Conservation (phyloP, 1,140 invertebrate genomes). For the Drosophila auraria region DNA sequence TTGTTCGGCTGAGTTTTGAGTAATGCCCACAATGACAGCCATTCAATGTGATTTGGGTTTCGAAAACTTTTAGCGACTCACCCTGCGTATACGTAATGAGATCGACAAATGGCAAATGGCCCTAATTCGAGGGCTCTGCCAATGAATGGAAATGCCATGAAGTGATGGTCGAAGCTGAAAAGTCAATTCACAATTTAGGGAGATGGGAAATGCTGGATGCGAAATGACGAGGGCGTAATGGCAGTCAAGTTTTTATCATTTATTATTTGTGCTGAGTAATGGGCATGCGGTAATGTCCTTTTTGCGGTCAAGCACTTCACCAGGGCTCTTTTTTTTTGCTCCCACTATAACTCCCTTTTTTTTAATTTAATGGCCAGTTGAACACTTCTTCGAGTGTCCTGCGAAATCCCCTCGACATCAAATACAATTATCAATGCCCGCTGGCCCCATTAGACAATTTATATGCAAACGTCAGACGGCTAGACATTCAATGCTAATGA, state of each 20-base stretch:
- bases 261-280: slow-evolving; percentile 42
- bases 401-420: slow-evolving; percentile 28
- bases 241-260: slow-evolving; percentile 32
- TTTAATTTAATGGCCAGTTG: slow-evolving; percentile 33
- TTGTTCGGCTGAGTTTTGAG: slow-evolving; percentile 41
- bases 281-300: slow-evolving; percentile 42
- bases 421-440: slow-evolving; percentile 51
- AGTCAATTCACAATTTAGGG: slow-evolving; percentile 23
- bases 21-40: slow-evolving; percentile 48
- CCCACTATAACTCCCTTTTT: slow-evolving; percentile 1
- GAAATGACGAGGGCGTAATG: slow-evolving; percentile 21
- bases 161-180: slow-evolving; percentile 32
- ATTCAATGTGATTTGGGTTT: slow-evolving; percentile 45
- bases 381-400: background rate
- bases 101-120: slow-evolving; percentile 35
- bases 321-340: background rate
- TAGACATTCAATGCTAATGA: slow-evolving; percentile 70
- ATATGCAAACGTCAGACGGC: slow-evolving; percentile 65
- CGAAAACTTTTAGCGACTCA: slow-evolving; percentile 34
- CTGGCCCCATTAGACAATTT: slow-evolving; percentile 56
- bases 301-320: slow-evolving; percentile 40
- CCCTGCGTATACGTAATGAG: slow-evolving; percentile 41
- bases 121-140: slow-evolving; percentile 20
- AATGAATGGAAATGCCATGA: slow-evolving; percentile 21
- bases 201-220: background rate